A percentile compares a stretch with the other conserved stretches of the same genome.
phyloP scores from a whole-genome alignment of 2,888 invertebrate species.

The Catocala fraxini region DNA sequence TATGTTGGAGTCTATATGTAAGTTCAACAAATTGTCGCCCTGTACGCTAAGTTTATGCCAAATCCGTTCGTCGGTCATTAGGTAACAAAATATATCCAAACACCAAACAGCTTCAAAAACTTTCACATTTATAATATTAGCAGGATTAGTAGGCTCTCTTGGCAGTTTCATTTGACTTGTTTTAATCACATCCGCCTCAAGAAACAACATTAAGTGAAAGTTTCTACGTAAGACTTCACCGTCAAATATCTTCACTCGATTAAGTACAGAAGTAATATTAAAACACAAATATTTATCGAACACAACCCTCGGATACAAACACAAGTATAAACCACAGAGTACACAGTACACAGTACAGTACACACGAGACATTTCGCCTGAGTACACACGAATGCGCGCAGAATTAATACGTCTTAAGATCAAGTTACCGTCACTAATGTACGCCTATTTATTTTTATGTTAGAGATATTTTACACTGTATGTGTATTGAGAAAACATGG shows the following conservation, averaged over 20 bases:
- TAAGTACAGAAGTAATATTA: slow-evolving; percentile 19
- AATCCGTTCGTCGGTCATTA: no score
- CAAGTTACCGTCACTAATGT: slow-evolving; percentile 62
- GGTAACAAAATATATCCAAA: no score
- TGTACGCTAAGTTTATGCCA: no score
- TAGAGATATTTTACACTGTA: slow-evolving; percentile 37
- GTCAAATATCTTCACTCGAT: slow-evolving; percentile 3
- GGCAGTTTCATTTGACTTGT: no score
- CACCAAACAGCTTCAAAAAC: no score
- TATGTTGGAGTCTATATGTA: no score
- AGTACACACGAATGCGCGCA: slow-evolving; percentile 50
- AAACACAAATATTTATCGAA: slow-evolving; percentile 32
- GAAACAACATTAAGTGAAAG: no score
- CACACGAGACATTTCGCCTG: slow-evolving; percentile 25
- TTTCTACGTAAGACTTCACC: no score
- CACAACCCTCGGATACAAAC: slow-evolving; percentile 20
- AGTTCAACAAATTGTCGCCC: no score
- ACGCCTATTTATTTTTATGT: slow-evolving; percentile 56
- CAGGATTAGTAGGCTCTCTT: no score
- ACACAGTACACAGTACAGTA: slow-evolving; percentile 30
- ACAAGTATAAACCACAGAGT: slow-evolving; percentile 20
- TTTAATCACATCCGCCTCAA: no score
- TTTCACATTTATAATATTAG: no score
- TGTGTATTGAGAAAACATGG: neutral
- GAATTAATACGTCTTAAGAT: slow-evolving; percentile 62